Evolutionary conservation across 2,888 invertebrate genomes (phyloP).

Genomic region (Caradrina clavipalpis): DNA sequence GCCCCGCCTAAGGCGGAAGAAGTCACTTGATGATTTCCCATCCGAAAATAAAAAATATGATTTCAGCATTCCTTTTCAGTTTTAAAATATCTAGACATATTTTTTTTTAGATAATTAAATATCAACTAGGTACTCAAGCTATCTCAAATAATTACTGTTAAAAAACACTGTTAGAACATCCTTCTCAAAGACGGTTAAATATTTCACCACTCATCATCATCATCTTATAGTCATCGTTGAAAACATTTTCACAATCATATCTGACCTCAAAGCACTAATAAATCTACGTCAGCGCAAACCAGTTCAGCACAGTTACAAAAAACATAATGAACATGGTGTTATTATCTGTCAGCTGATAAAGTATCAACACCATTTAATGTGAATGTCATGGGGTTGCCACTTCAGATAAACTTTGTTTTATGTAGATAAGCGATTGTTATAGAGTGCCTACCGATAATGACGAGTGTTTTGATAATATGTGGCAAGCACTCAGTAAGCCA

Average conservation of each 20-base stretch:
- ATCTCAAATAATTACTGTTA: too few relatives aligned
- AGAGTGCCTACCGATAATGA: conserved; percentile 9
- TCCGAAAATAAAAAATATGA: too few relatives aligned
- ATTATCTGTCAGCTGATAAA: conserved; percentile 39
- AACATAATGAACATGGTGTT: conserved; percentile 48
- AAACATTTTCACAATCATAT: conserved; percentile 7
- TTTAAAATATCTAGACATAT: too few relatives aligned
- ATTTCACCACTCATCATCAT: too few relatives aligned
- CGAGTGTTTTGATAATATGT: background rate
- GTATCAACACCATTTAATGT: conserved; percentile 47
- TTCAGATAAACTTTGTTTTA: conserved; percentile 42
- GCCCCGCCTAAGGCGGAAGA: too few relatives aligned
- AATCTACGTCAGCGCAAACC: conserved; percentile 10
- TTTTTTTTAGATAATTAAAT: too few relatives aligned
- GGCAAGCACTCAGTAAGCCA: background rate
- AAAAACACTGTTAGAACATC: too few relatives aligned
- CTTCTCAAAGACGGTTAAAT: too few relatives aligned
- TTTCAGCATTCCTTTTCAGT: background rate
- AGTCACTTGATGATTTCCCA: too few relatives aligned
- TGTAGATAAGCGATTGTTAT: conserved; percentile 21
- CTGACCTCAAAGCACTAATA: conserved; percentile 12
- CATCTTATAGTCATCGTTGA: background rate
- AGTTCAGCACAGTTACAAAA: conserved; percentile 22
- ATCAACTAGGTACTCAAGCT: too few relatives aligned
- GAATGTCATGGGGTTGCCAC: conserved; percentile 51